A percentile compares a stretch with the other conserved stretches of the same genome.
Conservation (phyloP, 2,888 invertebrate species). For the Hemaris fuciformis region DNA sequence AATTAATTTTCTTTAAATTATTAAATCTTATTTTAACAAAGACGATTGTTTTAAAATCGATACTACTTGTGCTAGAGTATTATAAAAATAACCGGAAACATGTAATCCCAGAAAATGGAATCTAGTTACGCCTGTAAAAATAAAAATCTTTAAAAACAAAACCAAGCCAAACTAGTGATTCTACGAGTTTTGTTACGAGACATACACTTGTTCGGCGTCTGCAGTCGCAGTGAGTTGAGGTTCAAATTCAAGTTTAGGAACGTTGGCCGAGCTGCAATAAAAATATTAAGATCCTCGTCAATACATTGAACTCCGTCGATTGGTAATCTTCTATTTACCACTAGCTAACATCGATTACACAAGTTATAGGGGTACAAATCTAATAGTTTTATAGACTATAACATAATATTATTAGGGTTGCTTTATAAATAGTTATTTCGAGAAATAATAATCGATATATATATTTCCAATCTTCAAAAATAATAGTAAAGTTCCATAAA, state of each 20-base stretch:
- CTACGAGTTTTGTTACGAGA: constrained; percentile 70
- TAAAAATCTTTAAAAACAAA: constrained; percentile 35
- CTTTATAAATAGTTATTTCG: background rate
- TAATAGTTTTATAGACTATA: background rate
- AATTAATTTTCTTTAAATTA: no score
- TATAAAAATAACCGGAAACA: background rate
- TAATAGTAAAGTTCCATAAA: background rate
- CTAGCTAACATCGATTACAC: background rate
- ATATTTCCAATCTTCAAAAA: background rate
- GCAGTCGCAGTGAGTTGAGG: constrained; percentile 94
- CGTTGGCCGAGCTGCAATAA: constrained; percentile 97
- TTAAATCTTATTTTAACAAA: no score
- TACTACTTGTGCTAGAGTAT: no score
- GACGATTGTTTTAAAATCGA: no score
- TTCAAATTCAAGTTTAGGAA: constrained; percentile 98
- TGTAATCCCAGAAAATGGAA: constrained; percentile 12
- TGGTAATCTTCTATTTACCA: background rate
- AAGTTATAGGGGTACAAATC: background rate
- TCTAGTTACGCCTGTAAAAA: constrained; percentile 21
- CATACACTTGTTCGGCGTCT: constrained; percentile 95
- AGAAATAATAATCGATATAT: background rate
- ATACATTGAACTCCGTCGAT: background rate
- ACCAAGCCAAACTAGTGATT: constrained; percentile 74
- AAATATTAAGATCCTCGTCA: constrained; percentile 50
- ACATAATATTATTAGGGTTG: background rate